Evolutionary conservation across 2,797 vertebrate species (phyloP), one percentile per base, ranked within the genome.

Genomic region (Leptatherina wallacei): DNA sequence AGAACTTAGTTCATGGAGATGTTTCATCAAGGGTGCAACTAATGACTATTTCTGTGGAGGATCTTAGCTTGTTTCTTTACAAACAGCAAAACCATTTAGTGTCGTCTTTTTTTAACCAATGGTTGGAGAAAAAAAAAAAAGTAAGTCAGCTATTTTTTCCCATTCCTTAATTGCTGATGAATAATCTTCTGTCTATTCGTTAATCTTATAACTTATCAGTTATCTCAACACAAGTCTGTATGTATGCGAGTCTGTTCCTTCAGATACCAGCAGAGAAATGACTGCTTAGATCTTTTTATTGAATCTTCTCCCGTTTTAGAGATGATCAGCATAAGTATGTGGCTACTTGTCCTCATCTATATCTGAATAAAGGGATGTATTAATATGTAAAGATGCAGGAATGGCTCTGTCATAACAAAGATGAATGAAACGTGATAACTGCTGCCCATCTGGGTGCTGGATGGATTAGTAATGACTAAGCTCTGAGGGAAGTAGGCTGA

Each of bases 401-500:
- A 64, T 47, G 20, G 47, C 61, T 73, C 49, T 24, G 61, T 69
- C 42, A 13, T 38, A 75, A 54, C 10, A 16, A 44, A 75, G 75
- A 86, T 77, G 75, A 84, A 75, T 83, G 76, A 81, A 80, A 73
- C 22, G 72, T 18, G 44, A 77, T 63, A 67, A 69, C 66, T 64
- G 64, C 42, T 81, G 81, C 69, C 80, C 77, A 70, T 88, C 80
- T 68, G 75, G 75, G 42, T 9, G 35, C 64, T 71, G 65, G 73
- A 82, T 67, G 71, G 72, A 85, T 86, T 83, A 78, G 71, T 73
- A 38, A 65, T 3, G 82, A 86, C 62, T 77, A n/a, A 71, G 69
- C 65, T 82, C 71, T 51, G 30, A 83, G 72, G 78, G 74, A 8
- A 81, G 58, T 22, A 14, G 10, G 36, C 38, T 0, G 33, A 77